These are phyloP conservation scores for Neelides sp. DNA, from an alignment of 1,140 invertebrate species.

Conservation along the genomic window DNA sequence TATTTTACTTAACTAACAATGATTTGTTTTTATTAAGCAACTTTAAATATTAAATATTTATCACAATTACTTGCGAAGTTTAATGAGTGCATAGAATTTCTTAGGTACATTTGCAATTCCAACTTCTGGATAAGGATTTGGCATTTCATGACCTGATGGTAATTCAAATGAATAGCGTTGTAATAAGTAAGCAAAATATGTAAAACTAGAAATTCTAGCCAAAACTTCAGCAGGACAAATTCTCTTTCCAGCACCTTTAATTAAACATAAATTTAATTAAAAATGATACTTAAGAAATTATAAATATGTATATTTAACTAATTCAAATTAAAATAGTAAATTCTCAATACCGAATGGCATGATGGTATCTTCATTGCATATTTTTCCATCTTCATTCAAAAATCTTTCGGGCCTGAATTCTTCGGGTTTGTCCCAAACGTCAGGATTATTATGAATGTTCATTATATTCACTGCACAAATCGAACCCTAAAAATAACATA, in stretches of 20 bases:
- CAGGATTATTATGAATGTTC: constrained; percentile 36
- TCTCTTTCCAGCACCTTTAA: background rate
- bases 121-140: too few species aligned
- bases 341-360: constrained; percentile 17
- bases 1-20: too few species aligned
- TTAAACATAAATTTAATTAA: background rate
- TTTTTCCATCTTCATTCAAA: constrained; percentile 18
- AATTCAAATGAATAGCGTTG: constrained; percentile 15
- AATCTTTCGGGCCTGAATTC: constrained; percentile 28
- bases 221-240: constrained; percentile 20
- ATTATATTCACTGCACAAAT: constrained; percentile 37
- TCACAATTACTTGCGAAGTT: too few species aligned
- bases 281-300: background rate
- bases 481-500: constrained; percentile 21
- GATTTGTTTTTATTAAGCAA: too few species aligned
- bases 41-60: too few species aligned
- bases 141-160: background rate
- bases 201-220: constrained; percentile 11
- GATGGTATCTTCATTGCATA: constrained; percentile 16
- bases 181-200: constrained; percentile 12
- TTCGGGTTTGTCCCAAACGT: constrained; percentile 21
- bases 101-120: too few species aligned
- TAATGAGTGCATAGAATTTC: too few species aligned
- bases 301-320: background rate
- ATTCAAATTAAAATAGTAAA: background rate